Percentiles rank a stretch among this genome's conserved stretches.
Conservation (phyloP, 2,113 vertebrate genomes). For the Campylomormyrus tamandua region DNA sequence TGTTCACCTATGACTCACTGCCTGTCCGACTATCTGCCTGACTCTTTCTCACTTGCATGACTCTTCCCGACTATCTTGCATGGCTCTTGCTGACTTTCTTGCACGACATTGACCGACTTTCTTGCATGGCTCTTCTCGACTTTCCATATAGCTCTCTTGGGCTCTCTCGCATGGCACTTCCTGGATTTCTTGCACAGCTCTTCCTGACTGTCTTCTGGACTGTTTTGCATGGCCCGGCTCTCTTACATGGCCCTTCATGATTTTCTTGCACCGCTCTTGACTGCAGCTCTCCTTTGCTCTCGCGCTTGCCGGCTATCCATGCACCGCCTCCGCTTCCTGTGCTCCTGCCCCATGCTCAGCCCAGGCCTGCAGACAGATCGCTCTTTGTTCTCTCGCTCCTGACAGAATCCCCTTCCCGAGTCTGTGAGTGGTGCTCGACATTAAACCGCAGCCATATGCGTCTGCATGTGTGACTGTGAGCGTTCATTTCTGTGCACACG, state of each 20-base stretch:
- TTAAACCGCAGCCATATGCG: not conserved
- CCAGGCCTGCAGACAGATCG: not conserved
- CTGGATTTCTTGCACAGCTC: not conserved
- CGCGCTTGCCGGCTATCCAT: not conserved
- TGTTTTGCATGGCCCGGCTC: not conserved
- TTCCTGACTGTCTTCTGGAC: not conserved
- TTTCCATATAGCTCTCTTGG: not conserved
- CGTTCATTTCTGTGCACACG: not conserved
- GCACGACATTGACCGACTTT: not conserved
- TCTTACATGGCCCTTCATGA: not conserved
- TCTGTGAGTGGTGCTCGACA: not conserved
- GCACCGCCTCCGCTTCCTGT: not conserved
- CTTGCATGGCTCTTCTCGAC: not conserved
- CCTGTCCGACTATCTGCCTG: not conserved
- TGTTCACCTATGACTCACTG: not conserved
- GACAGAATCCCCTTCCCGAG: conserved; percentile 10
- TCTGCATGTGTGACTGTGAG: not conserved
- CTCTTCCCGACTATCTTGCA: not conserved
- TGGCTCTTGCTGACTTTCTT: not conserved
- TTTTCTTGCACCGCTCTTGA: not conserved
- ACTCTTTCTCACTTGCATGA: not conserved
- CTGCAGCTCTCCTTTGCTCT: not conserved
- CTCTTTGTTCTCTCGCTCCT: conserved; percentile 1
- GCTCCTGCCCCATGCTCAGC: not conserved
- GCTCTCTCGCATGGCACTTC: not conserved